Conservation (phyloP, 2,888 invertebrate genomes). For the Emmelina monodactyla region DNA sequence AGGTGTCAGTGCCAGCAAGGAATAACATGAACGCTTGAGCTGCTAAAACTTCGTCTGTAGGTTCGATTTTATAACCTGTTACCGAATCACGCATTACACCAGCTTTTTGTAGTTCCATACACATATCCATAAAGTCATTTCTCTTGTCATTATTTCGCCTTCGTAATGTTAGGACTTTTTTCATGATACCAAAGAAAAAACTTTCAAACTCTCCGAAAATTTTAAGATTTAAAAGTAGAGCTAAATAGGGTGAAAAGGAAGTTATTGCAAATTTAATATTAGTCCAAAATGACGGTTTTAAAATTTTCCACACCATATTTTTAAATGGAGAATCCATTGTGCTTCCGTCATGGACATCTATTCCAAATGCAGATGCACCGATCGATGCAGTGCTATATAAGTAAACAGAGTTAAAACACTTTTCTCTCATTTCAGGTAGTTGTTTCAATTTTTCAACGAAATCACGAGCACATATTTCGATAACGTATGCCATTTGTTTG, state of each 20-base stretch:
- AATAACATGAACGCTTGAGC: constrained; percentile 56
- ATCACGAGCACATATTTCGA: constrained; percentile 33
- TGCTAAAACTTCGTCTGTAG: constrained; percentile 35
- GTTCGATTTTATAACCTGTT: constrained; percentile 29
- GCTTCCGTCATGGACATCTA: constrained; percentile 32
- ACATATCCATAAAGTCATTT: constrained; percentile 38
- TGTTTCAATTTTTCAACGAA: constrained; percentile 28
- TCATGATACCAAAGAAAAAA: constrained; percentile 35
- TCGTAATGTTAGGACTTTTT: constrained; percentile 27
- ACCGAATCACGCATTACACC: constrained; percentile 28
- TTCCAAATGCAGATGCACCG: constrained; percentile 46
- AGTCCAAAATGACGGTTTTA: constrained; percentile 18
- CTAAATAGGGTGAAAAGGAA: constrained; percentile 24
- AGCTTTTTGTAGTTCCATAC: constrained; percentile 32
- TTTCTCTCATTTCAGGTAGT: constrained; percentile 19
- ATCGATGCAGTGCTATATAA: constrained; percentile 37
- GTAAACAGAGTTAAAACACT: constrained; percentile 28
- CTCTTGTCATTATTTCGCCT: constrained; percentile 18
- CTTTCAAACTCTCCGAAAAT: constrained; percentile 32
- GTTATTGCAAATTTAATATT: constrained; percentile 22
- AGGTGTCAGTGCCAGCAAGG: constrained; percentile 48
- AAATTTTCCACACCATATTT: constrained; percentile 29
- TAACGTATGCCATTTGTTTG: constrained; percentile 42
- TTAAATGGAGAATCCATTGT: constrained; percentile 40
- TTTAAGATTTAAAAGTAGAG: constrained; percentile 25